A percentile compares a stretch with the other conserved stretches of the same genome.
phyloP scores from a whole-genome alignment of 2,888 invertebrate genomes.

The Caradrina kadenii region DNA sequence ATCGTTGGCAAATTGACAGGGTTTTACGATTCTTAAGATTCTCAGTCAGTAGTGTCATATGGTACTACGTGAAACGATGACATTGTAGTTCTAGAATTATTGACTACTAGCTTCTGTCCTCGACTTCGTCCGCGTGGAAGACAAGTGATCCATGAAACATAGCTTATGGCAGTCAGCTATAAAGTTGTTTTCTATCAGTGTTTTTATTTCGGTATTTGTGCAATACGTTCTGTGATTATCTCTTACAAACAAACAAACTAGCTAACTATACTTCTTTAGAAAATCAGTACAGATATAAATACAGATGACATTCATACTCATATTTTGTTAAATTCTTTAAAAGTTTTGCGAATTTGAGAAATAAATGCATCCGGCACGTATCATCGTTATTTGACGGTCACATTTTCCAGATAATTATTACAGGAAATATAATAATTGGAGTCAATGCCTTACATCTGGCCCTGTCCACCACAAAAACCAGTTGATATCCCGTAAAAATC shows the following conservation, averaged over 20 bases:
- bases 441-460: background rate
- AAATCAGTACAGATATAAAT: constrained; percentile 1
- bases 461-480: background rate
- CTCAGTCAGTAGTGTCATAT: constrained; percentile 62
- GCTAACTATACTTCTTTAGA: too few species aligned
- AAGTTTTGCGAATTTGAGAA: constrained; percentile 24
- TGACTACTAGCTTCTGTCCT: background rate
- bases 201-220: too few species aligned
- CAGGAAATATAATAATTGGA: background rate
- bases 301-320: constrained; percentile 4
- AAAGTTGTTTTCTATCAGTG: too few species aligned
- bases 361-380: constrained; percentile 21
- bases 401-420: background rate
- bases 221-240: too few species aligned
- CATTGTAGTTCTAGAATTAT: constrained; percentile 37
- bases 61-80: constrained; percentile 45
- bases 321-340: constrained; percentile 9
- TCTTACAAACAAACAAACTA: too few species aligned
- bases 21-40: constrained; percentile 53
- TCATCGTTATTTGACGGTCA: constrained; percentile 6
- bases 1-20: constrained; percentile 69
- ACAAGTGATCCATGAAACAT: too few species aligned
- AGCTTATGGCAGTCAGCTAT: too few species aligned
- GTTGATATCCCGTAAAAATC: background rate
- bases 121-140: too few species aligned